A percentile compares a stretch with the other conserved stretches of the same genome.
Evolutionary conservation across 2,888 invertebrate species (phyloP).

Genomic region (Cantharis lateralis): DNA sequence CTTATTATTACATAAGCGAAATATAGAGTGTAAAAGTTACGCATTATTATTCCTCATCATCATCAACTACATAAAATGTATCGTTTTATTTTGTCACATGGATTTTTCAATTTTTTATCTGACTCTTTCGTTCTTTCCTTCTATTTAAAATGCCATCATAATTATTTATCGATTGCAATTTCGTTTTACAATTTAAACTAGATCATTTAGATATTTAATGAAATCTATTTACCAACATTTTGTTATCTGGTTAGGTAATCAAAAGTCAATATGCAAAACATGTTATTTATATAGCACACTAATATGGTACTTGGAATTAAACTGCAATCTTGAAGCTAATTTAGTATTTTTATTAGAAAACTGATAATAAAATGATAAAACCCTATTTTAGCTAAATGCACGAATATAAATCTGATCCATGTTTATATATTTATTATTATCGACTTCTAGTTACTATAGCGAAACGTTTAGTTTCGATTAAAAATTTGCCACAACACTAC

Average conservation of each 20-base stretch:
- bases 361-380: background rate
- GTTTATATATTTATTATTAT: background rate
- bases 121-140: background rate
- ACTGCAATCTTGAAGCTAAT: background rate
- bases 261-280: background rate
- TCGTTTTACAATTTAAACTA: background rate
- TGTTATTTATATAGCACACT: background rate
- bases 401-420: background rate
- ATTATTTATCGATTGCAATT: background rate
- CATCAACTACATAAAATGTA: background rate
- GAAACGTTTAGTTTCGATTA: background rate
- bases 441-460: background rate
- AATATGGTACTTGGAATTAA: background rate
- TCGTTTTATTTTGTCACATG: background rate
- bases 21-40: background rate
- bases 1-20: background rate
- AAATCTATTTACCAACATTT: background rate
- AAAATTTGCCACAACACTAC: background rate
- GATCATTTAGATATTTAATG: background rate
- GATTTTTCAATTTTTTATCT: background rate
- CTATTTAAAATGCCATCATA: background rate
- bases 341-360: background rate
- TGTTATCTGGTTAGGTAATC: background rate
- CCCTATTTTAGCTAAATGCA: background rate
- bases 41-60: background rate